Evolutionary conservation across 2,797 vertebrate genomes (phyloP).

Genomic region (Vultur gryphus): DNA sequence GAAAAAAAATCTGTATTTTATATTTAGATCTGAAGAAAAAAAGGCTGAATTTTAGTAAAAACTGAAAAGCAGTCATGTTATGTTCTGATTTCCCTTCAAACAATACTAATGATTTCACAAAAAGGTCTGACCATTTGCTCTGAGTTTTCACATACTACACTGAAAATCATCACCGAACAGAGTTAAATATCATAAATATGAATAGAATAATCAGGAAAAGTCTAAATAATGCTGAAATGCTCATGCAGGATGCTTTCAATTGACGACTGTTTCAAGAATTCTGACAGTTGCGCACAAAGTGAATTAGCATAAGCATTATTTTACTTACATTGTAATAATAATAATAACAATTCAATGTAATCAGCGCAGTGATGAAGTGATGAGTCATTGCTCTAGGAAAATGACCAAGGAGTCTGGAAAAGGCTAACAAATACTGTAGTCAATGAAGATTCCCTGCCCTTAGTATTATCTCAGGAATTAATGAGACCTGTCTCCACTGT

Average conservation of each 20-base stretch:
- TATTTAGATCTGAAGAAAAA: too few species aligned
- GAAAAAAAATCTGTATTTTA: neutral
- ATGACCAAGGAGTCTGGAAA: constrained; percentile 17
- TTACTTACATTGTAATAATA: neutral
- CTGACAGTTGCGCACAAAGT: neutral
- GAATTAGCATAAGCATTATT: neutral
- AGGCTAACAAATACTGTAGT: neutral
- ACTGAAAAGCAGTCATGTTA: neutral
- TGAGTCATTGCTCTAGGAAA: constrained; percentile 25
- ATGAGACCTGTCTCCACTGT: neutral
- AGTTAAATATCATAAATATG: neutral
- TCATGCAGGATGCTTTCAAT: neutral
- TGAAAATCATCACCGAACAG: neutral
- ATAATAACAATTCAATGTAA: neutral
- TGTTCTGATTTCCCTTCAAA: neutral
- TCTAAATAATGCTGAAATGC: neutral
- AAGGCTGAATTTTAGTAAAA: neutral
- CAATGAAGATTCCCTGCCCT: neutral
- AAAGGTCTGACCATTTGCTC: neutral
- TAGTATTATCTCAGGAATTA: neutral
- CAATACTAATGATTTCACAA: neutral
- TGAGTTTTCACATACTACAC: neutral
- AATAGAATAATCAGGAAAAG: neutral
- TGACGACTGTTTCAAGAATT: neutral
- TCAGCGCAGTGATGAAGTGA: neutral